phyloP scores from a whole-genome alignment of 2,113 vertebrate genomes.

The Ictalurus furcatus region DNA sequence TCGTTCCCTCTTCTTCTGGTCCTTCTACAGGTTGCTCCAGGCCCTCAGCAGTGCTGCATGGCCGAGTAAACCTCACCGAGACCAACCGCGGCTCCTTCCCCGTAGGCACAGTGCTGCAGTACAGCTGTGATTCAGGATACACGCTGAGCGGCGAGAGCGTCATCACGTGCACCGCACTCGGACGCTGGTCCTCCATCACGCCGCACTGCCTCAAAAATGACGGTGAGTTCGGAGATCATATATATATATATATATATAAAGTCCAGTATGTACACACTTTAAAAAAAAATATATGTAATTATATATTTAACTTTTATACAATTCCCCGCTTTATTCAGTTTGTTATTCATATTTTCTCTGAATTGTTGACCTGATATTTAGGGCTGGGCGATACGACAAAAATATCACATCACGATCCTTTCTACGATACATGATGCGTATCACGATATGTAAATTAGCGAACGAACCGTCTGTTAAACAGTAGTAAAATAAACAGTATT shows the following conservation, averaged over 20 bases:
- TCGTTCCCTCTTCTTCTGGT: not conserved
- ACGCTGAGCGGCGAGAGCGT: constrained; percentile 64
- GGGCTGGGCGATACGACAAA: no score
- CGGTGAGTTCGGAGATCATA: constrained; percentile 55
- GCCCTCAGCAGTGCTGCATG: constrained; percentile 67
- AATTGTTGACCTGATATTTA: not conserved
- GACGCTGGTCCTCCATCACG: constrained; percentile 67
- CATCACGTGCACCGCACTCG: constrained; percentile 68
- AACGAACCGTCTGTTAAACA: no score
- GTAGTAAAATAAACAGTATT: no score
- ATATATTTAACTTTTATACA: not conserved
- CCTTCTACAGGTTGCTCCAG: constrained; percentile 65
- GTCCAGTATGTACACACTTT: not conserved
- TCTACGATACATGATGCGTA: no score
- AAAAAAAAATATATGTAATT: not conserved
- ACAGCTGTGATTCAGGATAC: constrained; percentile 72
- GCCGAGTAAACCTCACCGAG: constrained; percentile 73
- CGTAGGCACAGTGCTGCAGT: constrained; percentile 70
- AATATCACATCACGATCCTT: no score
- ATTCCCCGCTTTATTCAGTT: not conserved
- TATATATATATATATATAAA: not conserved
- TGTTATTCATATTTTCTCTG: not conserved
- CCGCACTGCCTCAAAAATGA: constrained; percentile 68
- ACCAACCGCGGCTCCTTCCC: constrained; percentile 72
- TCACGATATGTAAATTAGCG: no score